A percentile compares a stretch with the other conserved stretches of the same genome.
Conservation (phyloP, 2,888 invertebrate species). For the Hedychridium roseum region DNA sequence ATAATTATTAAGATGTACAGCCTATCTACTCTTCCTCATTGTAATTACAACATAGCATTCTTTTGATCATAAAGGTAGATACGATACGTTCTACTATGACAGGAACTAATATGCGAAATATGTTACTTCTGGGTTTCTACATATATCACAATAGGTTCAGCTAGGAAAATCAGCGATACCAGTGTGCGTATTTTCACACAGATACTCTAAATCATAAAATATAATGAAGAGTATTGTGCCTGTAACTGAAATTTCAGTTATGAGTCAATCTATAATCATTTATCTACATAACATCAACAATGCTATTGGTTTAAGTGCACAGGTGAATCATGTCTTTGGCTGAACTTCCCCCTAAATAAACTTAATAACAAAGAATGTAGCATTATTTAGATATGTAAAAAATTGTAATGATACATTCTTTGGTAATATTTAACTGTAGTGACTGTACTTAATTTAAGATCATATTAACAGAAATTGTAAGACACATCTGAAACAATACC, state of each 20-base stretch:
- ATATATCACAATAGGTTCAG: constrained; percentile 24
- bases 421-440: not conserved
- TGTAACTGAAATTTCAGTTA: not conserved
- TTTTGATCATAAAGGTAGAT: no score
- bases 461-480: constrained; percentile 5
- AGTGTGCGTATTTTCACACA: constrained; percentile 2
- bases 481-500: constrained; percentile 19
- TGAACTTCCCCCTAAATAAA: constrained; percentile 5
- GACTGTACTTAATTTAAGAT: not conserved
- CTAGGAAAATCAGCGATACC: constrained; percentile 16
- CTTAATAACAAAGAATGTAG: constrained; percentile 5
- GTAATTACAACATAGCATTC: not conserved
- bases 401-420: not conserved
- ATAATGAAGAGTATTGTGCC: constrained; percentile 3
- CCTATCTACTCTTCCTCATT: not conserved
- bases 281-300: constrained; percentile 1
- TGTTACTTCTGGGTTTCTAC: constrained; percentile 10
- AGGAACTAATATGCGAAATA: constrained; percentile 18
- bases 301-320: constrained; percentile 2
- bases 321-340: constrained; percentile 20
- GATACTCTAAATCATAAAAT: constrained; percentile 6
- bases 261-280: constrained; percentile 10
- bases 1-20: not conserved
- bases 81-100: constrained; percentile 10
- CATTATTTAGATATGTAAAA: constrained; percentile 6